Base-by-base conservation (phyloP, 30 jellyfish, hydroid and myxozoan species). In the Hydractinia echinata region DNA sequence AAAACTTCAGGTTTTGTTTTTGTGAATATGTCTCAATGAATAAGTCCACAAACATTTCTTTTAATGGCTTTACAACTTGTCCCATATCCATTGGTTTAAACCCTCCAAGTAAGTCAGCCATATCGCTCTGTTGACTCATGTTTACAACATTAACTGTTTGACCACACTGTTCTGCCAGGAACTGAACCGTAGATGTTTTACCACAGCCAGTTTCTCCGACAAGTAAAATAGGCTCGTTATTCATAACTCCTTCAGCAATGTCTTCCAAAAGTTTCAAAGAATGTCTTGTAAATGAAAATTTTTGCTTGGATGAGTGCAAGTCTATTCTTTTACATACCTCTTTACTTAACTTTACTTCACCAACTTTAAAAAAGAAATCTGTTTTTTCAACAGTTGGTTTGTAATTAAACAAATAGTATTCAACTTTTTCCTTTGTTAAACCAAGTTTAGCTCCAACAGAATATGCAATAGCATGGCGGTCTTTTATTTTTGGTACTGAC, bases 121-220 rank as follows among this genome's bases (percentile, higher is more conserved):
- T 81, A 67, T 94, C 99, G 82, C 97, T 88, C 52, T 94, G 99
- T 55, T 85, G 96, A 83, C 99, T 89, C 97, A 89, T 89, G 76
- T 94, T 94, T 19, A 94, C 83, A 30, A 95, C 96, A 73, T 85
- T 79, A 61, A 94, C 88, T 30, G 55, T 84, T n/a, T 81, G 94
- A 14, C 96, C 96, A 88, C 95, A 87, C 58, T 94, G 97, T 4
- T 84, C 71, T 4, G 97, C 99, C 15, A 94, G 83, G 54, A 78
- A 88, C 81, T 94, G 99, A 6, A 94, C 95, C 11, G 95, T 81
- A 7, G 99, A 88, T 51, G 99, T 88, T 66, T 94, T 94, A 10
- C 99, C 99, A 72, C 96, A 85, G n/a, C 99, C 99, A 44, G 99
- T 94, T 74, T 94, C 99, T 14, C 99, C 99, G 6, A 94, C 97